Conservation (phyloP, 2,888 invertebrate species). For the Drosophila longiperda region DNA sequence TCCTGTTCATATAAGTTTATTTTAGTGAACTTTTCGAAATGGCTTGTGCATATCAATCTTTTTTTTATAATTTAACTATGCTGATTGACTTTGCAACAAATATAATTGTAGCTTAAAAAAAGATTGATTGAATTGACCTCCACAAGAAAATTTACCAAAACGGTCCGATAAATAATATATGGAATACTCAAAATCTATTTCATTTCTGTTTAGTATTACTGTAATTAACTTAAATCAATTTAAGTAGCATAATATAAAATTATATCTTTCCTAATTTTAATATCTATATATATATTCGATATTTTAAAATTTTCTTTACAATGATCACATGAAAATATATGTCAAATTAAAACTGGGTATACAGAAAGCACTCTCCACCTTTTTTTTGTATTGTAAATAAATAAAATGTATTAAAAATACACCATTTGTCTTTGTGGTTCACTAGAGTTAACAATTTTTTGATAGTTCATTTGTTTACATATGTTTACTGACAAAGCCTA, state of each 20-base stretch:
- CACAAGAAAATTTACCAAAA: neutral
- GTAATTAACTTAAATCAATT: neutral
- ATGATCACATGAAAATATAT: neutral
- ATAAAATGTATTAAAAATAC: neutral
- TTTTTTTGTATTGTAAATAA: neutral
- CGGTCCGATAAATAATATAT: neutral
- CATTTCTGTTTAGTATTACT: neutral
- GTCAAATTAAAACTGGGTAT: neutral
- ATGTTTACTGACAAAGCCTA: neutral
- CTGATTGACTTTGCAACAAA: neutral
- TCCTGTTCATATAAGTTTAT: neutral
- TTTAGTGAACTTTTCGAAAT: neutral
- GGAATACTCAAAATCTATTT: neutral
- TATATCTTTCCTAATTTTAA: accelerated
- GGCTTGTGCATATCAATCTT: neutral
- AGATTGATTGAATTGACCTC: neutral
- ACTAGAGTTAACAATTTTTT: neutral
- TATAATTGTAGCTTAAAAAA: neutral
- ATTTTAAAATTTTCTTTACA: neutral
- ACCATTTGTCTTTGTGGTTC: neutral
- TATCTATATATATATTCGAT: neutral
- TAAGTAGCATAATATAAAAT: neutral
- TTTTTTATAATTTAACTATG: no score
- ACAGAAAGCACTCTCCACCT: neutral
- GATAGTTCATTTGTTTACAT: neutral